Evolutionary conservation across 1,140 invertebrate genomes (phyloP), one percentile per base, ranked within the genome.

Genomic region (Branchinecta lindahli): DNA sequence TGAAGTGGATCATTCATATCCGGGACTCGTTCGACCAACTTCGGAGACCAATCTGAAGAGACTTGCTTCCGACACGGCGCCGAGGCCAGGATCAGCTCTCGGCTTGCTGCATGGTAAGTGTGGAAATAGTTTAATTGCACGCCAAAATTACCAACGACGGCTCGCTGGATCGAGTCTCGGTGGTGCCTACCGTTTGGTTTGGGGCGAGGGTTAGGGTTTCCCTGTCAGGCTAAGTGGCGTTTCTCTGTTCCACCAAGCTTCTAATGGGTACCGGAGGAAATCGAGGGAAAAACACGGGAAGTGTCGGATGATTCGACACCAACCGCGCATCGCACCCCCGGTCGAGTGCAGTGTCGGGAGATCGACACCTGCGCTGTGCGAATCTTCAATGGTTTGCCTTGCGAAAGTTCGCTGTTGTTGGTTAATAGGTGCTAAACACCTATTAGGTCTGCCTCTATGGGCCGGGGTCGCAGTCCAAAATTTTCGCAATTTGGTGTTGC

Each of bases 41-140:
- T 82, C 80, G 74, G 82, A 81, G 77, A 82, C 78, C 10, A 82
- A 81, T 74, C 74, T 82, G 45, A 74, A 77, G 10, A 80, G 78
- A 73, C 75, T 78, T 46, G 73, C 77, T n/a, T 70, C 75, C 44
- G 78, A 79, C n/a, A 71, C 78, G 33, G 74, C 77, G 21, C 77
- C 77, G 20, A 73, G 80, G 61, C 79, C 80, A 21, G 80, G 80
- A n/a, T 82, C 81, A 66, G 79, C 81, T 33, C 72, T 82, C 20
- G 82, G 20, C 1, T 74, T 82, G 21, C 72, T 81, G 68, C 78
- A 80, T 79, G 79, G 77, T 81, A 70, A 72, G 73, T 70, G 67
- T 67, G 65, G 66, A 66, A 4, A 47, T 71, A 52, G 65, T 70
- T 12, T 52, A 18, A 8, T n/a, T 46, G 33, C 0, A 67, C 47